Conservation (phyloP, 2,797 vertebrate genomes). For the Hoplostethus atlanticus region DNA sequence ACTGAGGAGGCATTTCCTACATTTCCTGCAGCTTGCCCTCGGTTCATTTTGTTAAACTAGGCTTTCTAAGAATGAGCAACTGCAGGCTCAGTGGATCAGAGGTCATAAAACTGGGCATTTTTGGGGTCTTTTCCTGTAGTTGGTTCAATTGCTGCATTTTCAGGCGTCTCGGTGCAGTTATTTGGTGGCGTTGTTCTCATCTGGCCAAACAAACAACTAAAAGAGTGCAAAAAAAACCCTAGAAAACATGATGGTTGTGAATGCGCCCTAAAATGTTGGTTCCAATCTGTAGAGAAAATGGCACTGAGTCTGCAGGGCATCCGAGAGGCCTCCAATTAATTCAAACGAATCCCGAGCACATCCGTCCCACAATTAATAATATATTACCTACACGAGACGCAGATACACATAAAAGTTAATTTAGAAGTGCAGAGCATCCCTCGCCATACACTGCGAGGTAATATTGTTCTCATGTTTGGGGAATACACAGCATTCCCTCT, state of each 20-base stretch:
- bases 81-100: conserved; percentile 5
- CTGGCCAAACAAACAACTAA: too few relatives aligned
- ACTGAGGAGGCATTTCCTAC: not conserved
- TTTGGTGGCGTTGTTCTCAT: too few relatives aligned
- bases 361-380: conserved; percentile 66
- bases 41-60: not conserved
- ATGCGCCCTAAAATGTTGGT: conserved; percentile 1
- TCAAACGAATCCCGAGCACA: conserved; percentile 61
- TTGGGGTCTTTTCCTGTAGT: not conserved
- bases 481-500: conserved; percentile 65
- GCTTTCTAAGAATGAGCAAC: conserved; percentile 14
- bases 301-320: conserved; percentile 24
- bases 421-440: conserved; percentile 48
- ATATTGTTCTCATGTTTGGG: conserved; percentile 66
- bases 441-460: conserved; percentile 50
- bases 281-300: conserved; percentile 27
- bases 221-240: conserved; percentile 1
- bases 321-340: conserved; percentile 60
- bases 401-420: conserved; percentile 66
- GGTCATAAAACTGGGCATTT: conserved; percentile 10
- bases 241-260: conserved; percentile 8
- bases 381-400: conserved; percentile 36
- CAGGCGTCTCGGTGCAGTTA: too few relatives aligned
- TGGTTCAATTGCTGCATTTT: not conserved
- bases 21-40: not conserved